Evolutionary conservation across 1,140 invertebrate genomes (phyloP), one percentile per base, ranked within the genome.

Genomic region (Formica exsecta): DNA sequence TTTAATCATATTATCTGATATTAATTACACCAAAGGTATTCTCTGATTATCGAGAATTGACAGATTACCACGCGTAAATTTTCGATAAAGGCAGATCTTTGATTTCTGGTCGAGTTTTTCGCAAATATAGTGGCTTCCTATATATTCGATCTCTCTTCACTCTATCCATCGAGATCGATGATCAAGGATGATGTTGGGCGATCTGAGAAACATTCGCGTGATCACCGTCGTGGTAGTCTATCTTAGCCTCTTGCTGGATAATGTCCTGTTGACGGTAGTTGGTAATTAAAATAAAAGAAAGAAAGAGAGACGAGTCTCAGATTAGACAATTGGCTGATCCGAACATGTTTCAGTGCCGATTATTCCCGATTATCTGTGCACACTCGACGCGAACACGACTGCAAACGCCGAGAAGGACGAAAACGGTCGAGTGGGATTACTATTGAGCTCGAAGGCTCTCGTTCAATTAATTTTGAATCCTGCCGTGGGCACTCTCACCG

Each of bases 401-500:
- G 89, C 92, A 64, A 92, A 86, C 76, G 88, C 90, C 89, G 92
- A 73, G n/a, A 93, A 95, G 88, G 95, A 95, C 57, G 97, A 98
- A 92, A 98, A 98, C 93, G 96, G 97, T 7, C 95, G 97, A 90
- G 96, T 98, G 44, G 98, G 98, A 25, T 93, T 98, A 19, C 95
- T 99, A 86, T 96, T 98, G 86, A 98, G 98, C 57, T 98, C 98
- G 38, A 98, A 98, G 95, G 98, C 98, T 41, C 94, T 98, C 54
- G 97, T 98, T 9, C 98, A 99, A 95, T 96, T 99, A 85, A 93
- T 98, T 80, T 96, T 97, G 89, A 99, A 98, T 95, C 98, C 98
- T 3, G 96, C 98, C 57, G 96, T 98, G 61, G 98, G 98, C 38
- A 96, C 96, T 80, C 92, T 98, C 25, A 97, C 97, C 1, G 95